phyloP scores from a whole-genome alignment of 2,888 invertebrate species.

The Baccha elongata region DNA sequence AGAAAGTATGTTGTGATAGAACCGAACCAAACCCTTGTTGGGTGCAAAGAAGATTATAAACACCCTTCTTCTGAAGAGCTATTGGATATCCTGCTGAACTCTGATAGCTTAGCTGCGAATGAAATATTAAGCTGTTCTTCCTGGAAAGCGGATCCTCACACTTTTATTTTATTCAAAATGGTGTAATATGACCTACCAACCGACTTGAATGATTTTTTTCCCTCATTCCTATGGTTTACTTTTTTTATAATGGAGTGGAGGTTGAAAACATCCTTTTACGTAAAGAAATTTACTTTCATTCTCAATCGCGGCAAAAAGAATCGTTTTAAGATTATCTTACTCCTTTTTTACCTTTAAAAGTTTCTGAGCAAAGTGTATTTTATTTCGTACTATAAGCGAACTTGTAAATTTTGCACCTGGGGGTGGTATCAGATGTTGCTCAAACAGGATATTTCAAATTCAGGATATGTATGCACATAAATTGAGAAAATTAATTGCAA shows the following conservation, averaged over 20 bases:
- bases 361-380: background rate
- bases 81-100: conserved; percentile 17
- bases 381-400: conserved; percentile 11
- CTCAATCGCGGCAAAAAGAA: background rate
- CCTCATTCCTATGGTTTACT: background rate
- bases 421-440: conserved; percentile 16
- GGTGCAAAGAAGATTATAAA: conserved; percentile 28
- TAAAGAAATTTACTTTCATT: background rate
- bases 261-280: background rate
- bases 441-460: conserved; percentile 20
- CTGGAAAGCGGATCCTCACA: background rate
- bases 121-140: conserved; percentile 29
- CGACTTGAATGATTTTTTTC: background rate
- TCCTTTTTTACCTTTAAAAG: background rate
- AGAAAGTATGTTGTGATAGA: conserved; percentile 5
- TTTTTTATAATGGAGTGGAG: conserved; percentile 1
- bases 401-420: conserved; percentile 18
- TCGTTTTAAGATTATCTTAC: conserved; percentile 10
- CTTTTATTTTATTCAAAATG: conserved; percentile 11
- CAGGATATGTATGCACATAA: conserved; percentile 30
- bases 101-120: conserved; percentile 25
- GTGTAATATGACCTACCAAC: conserved; percentile 15
- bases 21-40: conserved; percentile 13
- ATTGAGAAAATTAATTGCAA: conserved; percentile 39
- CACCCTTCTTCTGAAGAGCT: background rate